These are phyloP conservation scores for Sminthurinus signatus DNA, from an alignment of 1,140 invertebrate genomes.

Conservation along the genomic window DNA sequence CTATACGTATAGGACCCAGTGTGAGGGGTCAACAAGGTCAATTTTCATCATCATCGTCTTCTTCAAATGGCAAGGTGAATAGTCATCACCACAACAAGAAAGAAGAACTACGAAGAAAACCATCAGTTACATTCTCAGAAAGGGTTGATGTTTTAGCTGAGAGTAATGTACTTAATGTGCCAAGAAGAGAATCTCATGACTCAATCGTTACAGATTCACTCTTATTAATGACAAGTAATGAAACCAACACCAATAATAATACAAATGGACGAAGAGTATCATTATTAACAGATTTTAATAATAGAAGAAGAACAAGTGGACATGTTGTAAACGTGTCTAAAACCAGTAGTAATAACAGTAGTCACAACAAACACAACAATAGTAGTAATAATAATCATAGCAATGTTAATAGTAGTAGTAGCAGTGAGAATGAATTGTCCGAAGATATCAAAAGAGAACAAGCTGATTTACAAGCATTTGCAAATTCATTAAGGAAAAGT, in stretches of 20 bases:
- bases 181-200: slow-evolving; percentile 33
- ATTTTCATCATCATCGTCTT: not conserved
- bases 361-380: not conserved
- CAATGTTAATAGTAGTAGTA: not conserved
- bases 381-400: too few relatives aligned
- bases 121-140: slow-evolving; percentile 40
- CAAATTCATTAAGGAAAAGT: slow-evolving; percentile 33
- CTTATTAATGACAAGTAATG: slow-evolving; percentile 29
- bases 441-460: slow-evolving; percentile 2
- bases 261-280: not conserved
- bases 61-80: not conserved
- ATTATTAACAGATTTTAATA: not conserved
- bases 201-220: slow-evolving; percentile 40
- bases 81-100: too few relatives aligned
- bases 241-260: not conserved
- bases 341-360: not conserved
- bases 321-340: too few relatives aligned
- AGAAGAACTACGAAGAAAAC: slow-evolving; percentile 15
- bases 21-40: not conserved
- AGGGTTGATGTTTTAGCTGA: slow-evolving; percentile 26
- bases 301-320: not conserved
- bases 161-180: slow-evolving; percentile 1
- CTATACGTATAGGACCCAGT: slow-evolving; percentile 34
- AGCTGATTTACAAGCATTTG: slow-evolving; percentile 29
- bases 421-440: slow-evolving; percentile 11